Evolutionary conservation across 2,888 invertebrate species (phyloP), one percentile per base, ranked within the genome.

Genomic region (Willowsia nigromaculata): DNA sequence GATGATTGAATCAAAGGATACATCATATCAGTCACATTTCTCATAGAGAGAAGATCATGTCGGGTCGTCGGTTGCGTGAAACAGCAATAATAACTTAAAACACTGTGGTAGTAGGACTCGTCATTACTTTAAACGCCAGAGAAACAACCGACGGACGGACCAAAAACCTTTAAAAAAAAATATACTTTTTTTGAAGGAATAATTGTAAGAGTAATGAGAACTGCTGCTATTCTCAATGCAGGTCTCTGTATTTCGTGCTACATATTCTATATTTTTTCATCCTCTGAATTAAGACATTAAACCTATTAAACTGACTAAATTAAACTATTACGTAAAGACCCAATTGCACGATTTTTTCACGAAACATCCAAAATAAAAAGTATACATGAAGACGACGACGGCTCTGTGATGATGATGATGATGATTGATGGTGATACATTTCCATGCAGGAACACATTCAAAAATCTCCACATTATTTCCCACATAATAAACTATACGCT

Each of bases 1-100:
- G 80, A 65, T 68, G 86, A 86, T 76, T 86, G 86, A 86, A 86
- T 86, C 80, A 86, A 68, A 81, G 86, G 86, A 86, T 86, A 22
- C 56, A 78, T 65, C 85, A 76, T 76, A 80, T 86, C 86, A 80
- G 86, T 86, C 86, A 68, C 56, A 59, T 59, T 50, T 81, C 80
- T 59, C 50, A 13, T 78, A 53, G 43, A 43, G 43, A 6, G 78
- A 50, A 18, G 53, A 33, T 59, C 0, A 56, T 53, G 47, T 30
- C 33, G 18, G 30, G 6, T 33, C 15, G n/a, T 40, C 22, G 33
- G 40, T 81, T 81, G 80, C 80, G 80, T 81, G 80, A 81, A 81
- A 59, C 18, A 13, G 25, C 30, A 37, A 18, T 59, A 81, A 59
- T 50, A 47, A 15, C 25, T 50, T n/a, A 22, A 33, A 33, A 4